Conservation (phyloP, 2,113 vertebrate genomes). For the Copsychus sechellarum region DNA sequence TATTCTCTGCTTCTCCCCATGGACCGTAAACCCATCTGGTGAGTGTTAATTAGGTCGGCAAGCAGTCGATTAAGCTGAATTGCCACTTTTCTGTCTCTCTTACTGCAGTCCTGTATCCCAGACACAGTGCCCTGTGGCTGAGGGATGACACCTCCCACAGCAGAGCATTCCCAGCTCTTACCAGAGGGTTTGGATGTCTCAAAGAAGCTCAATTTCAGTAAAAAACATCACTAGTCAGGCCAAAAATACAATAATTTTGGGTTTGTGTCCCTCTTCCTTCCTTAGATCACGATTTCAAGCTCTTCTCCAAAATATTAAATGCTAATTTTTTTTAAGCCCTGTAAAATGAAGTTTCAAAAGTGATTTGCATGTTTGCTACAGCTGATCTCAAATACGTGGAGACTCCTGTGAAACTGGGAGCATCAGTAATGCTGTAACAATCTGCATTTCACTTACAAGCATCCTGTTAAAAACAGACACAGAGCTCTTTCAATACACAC, state of each 20-base stretch:
- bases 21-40: background rate
- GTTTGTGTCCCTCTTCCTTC: background rate
- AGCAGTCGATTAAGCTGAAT: background rate
- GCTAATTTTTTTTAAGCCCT: background rate
- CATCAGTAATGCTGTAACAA: background rate
- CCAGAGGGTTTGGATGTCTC: background rate
- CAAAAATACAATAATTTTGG: background rate
- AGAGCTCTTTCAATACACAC: background rate
- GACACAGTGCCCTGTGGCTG: background rate
- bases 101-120: background rate
- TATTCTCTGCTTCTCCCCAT: background rate
- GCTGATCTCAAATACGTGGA: background rate
- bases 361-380: background rate
- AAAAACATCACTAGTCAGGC: background rate
- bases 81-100: background rate
- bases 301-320: background rate
- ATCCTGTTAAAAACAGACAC: background rate
- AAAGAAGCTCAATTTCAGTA: background rate
- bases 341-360: background rate
- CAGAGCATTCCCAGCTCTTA: accelerated
- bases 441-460: background rate
- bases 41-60: constrained; percentile 47
- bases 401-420: background rate
- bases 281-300: background rate
- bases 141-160: background rate